phyloP scores from a whole-genome alignment of 2,888 invertebrate genomes.

The Digitonthophagus gazella region DNA sequence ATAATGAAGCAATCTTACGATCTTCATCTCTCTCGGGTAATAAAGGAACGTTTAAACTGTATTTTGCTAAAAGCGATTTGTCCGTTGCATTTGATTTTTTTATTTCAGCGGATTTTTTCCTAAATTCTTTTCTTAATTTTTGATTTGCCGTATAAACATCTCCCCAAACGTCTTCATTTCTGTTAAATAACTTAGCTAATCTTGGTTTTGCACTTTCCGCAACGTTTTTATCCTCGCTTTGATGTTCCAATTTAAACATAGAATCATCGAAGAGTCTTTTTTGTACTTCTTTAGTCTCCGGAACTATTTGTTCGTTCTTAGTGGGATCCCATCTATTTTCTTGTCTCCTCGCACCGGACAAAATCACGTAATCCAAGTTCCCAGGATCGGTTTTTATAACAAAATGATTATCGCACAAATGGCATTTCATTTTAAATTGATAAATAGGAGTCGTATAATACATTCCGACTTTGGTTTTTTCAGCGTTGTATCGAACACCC shows the following conservation, averaged over 20 bases:
- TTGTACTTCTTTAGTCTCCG: slow-evolving; percentile 88
- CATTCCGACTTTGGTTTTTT: slow-evolving; percentile 92
- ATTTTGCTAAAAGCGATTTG: slow-evolving; percentile 67
- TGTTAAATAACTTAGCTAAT: slow-evolving; percentile 71
- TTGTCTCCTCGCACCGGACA: slow-evolving; percentile 92
- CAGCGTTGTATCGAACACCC: slow-evolving; percentile 97
- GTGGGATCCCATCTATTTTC: slow-evolving; percentile 98
- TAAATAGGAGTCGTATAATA: slow-evolving; percentile 97
- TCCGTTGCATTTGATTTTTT: slow-evolving; percentile 68
- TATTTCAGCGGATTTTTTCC: slow-evolving; percentile 74
- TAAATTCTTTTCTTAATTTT: slow-evolving; percentile 77
- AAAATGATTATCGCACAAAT: slow-evolving; percentile 95
- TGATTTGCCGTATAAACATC: slow-evolving; percentile 93
- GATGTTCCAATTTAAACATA: slow-evolving; percentile 97
- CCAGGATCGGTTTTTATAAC: slow-evolving; percentile 98
- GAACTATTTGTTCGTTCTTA: slow-evolving; percentile 90
- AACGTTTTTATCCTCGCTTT: slow-evolving; percentile 71
- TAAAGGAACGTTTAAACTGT: slow-evolving; percentile 74
- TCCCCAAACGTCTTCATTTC: slow-evolving; percentile 80
- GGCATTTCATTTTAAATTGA: slow-evolving; percentile 99
- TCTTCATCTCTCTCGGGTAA: slow-evolving; percentile 81
- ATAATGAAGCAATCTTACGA: slow-evolving; percentile 71
- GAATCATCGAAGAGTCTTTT: slow-evolving; percentile 91
- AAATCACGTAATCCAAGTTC: slow-evolving; percentile 96
- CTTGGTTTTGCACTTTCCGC: slow-evolving; percentile 71